A percentile compares a stretch with the other conserved stretches of the same genome.
These are phyloP conservation scores for Anorthoa munda DNA, from an alignment of 2,888 invertebrate species.

Conservation along the genomic window DNA sequence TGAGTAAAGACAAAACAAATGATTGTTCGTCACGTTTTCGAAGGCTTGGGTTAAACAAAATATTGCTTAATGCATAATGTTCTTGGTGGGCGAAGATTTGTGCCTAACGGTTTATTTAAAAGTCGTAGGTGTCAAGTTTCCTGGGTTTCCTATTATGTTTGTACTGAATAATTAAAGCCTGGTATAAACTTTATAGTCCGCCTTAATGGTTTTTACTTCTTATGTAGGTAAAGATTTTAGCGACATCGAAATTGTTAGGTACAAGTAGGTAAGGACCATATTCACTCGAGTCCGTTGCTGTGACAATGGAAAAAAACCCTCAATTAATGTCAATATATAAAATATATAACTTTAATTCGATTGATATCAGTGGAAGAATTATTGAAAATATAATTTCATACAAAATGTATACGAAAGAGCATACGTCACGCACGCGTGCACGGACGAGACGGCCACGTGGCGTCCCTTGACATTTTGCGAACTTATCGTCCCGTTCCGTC, in stretches of 20 bases:
- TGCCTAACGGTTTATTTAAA: slow-evolving; percentile 34
- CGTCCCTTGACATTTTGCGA: too few species aligned
- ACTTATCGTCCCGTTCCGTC: too few species aligned
- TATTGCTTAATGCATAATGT: slow-evolving; percentile 70
- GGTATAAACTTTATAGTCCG: slow-evolving; percentile 1
- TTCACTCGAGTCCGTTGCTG: too few species aligned
- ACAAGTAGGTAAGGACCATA: too few species aligned
- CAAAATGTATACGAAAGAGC: too few species aligned
- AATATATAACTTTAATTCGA: too few species aligned
- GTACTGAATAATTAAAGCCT: slow-evolving; percentile 25
- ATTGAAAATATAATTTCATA: too few species aligned
- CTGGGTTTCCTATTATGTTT: slow-evolving; percentile 39
- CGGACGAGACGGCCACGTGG: too few species aligned
- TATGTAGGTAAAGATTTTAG: neutral
- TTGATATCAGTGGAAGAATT: too few species aligned
- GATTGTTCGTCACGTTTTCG: slow-evolving; percentile 68
- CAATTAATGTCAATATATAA: too few species aligned
- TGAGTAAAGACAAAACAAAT: slow-evolving; percentile 78
- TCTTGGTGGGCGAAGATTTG: slow-evolving; percentile 42
- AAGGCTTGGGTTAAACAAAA: slow-evolving; percentile 68
- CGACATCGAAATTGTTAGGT: neutral
- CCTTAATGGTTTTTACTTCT: neutral
- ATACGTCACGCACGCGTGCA: too few species aligned
- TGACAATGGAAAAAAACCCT: too few species aligned
- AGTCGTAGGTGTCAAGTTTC: slow-evolving; percentile 51